A percentile compares a stretch with the other conserved stretches of the same genome.
Conservation (phyloP, 2,797 vertebrate species). For the Spatula versicolor region DNA sequence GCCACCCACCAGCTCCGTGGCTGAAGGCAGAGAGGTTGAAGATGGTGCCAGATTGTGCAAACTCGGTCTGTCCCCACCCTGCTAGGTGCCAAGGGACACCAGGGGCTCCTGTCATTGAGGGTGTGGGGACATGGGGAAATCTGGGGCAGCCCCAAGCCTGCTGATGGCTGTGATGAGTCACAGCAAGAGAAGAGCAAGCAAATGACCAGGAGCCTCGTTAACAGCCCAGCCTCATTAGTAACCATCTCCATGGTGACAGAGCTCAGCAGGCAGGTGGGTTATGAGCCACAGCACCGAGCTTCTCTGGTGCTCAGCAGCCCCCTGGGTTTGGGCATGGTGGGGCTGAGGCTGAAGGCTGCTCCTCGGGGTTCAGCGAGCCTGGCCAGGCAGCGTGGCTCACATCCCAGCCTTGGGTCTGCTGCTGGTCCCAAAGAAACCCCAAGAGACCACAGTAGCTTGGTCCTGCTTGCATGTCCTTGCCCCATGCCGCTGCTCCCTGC, state of each 20-base stretch:
- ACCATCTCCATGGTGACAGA: not conserved
- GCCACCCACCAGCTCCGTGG: not conserved
- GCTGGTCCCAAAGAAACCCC: not conserved
- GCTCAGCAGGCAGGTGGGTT: not conserved
- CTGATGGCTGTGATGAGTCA: not conserved
- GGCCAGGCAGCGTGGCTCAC: not conserved
- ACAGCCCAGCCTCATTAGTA: not conserved
- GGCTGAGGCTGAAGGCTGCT: not conserved
- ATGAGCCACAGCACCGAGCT: rapidly evolving
- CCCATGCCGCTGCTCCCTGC: rapidly evolving
- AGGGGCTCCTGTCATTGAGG: not conserved
- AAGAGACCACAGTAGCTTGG: not conserved
- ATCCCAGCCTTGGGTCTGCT: not conserved
- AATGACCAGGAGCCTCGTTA: not conserved
- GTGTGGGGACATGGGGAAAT: not conserved
- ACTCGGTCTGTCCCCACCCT: not conserved
- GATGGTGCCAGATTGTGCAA: not conserved
- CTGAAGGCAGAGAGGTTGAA: not conserved
- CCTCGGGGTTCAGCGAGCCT: not conserved
- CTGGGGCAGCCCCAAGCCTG: not conserved
- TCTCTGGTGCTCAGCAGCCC: not conserved
- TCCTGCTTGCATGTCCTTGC: rapidly evolving
- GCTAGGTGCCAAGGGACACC: not conserved
- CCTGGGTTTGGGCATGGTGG: rapidly evolving
- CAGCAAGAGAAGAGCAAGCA: rapidly evolving